phyloP scores from a whole-genome alignment of 2,888 invertebrate species.

The Palloptera scutellata region DNA sequence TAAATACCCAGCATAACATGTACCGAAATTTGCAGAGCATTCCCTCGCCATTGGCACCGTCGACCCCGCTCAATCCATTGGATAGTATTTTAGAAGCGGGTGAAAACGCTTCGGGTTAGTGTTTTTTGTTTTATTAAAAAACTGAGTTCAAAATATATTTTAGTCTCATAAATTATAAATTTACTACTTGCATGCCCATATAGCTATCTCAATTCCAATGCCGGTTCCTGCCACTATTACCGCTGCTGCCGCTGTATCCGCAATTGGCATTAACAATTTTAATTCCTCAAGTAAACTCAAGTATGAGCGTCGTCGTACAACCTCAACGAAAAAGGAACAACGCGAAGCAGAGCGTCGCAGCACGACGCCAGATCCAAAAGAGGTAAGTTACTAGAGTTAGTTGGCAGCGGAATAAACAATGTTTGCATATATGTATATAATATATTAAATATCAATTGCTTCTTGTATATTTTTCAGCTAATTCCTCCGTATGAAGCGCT shows the following conservation, averaged over 20 bases:
- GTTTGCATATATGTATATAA: conserved; percentile 9
- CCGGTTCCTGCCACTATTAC: conserved; percentile 31
- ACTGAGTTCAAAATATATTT: too few species aligned
- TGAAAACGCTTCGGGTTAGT: conserved; percentile 42
- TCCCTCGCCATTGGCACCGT: conserved; percentile 59
- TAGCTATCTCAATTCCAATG: neutral
- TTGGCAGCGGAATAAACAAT: neutral
- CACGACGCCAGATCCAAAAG: conserved; percentile 66
- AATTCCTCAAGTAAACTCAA: conserved; percentile 43
- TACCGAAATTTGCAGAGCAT: conserved; percentile 50
- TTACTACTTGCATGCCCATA: too few species aligned
- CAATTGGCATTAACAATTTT: conserved; percentile 20
- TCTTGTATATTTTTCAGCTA: conserved; percentile 56
- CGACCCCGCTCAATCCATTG: conserved; percentile 50
- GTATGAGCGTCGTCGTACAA: conserved; percentile 60
- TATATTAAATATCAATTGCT: neutral
- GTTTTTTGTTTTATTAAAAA: neutral
- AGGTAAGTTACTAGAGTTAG: conserved; percentile 52
- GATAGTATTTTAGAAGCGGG: conserved; percentile 50
- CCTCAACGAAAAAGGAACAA: conserved; percentile 59
- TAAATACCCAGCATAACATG: neutral
- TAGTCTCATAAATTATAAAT: too few species aligned
- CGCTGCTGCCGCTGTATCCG: conserved; percentile 33
- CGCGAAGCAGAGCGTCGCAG: conserved; percentile 62
- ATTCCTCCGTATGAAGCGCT: conserved; percentile 80